Conservation (phyloP, 2,888 invertebrate genomes). For the Dorcus parallelipipedus region DNA sequence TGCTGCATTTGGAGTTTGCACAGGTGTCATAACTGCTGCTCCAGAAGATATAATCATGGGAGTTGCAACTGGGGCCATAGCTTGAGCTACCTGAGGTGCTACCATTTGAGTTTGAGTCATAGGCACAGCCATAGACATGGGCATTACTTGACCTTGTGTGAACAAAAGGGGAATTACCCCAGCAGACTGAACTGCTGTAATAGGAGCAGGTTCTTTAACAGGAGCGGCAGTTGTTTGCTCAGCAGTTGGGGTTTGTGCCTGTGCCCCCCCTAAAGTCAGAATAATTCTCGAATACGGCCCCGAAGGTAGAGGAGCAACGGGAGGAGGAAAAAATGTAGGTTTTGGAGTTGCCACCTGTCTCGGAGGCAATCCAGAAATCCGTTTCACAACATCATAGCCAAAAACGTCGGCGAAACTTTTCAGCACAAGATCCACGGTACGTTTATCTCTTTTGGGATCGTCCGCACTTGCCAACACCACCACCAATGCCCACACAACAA, state of each 20-base stretch:
- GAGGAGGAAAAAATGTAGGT: slow-evolving; percentile 39
- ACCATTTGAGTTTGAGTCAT: neutral
- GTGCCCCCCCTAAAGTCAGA: slow-evolving; percentile 8
- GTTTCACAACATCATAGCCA: slow-evolving; percentile 46
- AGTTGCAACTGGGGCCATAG: neutral
- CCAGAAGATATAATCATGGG: neutral
- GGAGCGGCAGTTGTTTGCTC: neutral
- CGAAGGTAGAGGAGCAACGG: slow-evolving; percentile 36
- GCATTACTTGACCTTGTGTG: no score
- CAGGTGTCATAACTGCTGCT: neutral
- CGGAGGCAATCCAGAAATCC: slow-evolving; percentile 17
- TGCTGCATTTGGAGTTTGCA: neutral
- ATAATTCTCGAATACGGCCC: slow-evolving; percentile 16
- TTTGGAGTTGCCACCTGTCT: slow-evolving; percentile 22
- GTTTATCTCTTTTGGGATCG: slow-evolving; percentile 33
- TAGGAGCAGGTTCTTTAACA: neutral
- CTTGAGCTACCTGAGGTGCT: slow-evolving; percentile 2
- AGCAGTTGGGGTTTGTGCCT: neutral
- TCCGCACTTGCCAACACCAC: slow-evolving; percentile 5
- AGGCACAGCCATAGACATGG: neutral
- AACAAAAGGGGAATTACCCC: slow-evolving; percentile 2
- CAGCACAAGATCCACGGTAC: slow-evolving; percentile 44
- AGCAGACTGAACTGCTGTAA: slow-evolving; percentile 2
- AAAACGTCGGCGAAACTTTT: slow-evolving; percentile 45
- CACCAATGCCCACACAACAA: slow-evolving; percentile 1